Evolutionary conservation across 2,888 invertebrate species (phyloP), one percentile per base, ranked within the genome.

Genomic region (Lordiphosa fenestrarum): DNA sequence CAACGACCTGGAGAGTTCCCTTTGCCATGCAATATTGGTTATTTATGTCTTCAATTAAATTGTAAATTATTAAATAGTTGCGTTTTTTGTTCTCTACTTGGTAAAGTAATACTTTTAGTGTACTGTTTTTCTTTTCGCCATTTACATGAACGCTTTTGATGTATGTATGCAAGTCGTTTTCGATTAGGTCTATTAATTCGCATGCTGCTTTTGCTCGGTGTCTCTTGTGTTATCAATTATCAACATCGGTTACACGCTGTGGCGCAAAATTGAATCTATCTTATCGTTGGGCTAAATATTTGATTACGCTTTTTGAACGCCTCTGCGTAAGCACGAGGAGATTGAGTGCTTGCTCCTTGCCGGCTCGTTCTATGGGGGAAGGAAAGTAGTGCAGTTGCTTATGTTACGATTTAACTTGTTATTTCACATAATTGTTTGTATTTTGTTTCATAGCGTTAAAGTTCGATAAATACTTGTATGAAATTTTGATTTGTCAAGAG

Each of bases 241-340:
- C 68, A 73, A 67, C 76, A 80, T 70, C 71, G 73, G 71, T 66
- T 65, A 58, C 65, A 85, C 69, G 72, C 81, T 70, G 46, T 62
- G 42, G 72, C 74, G 80, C 67, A 65, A 44, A 56, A 71, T 74
- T 73, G 77, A 66, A 61, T 69, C 84, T 82, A 74, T 83, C 78
- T 87, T 85, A 87, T 86, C 86, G 86, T 86, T 86, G 86, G 86
- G 86, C 87, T 86, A 87, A 86, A 85, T 87, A 87, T 83, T 85
- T 85, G 83, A 85, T 84, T 81, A 77, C 77, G 71, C 72, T 73
- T 81, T 44, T 13, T 30, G 12, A 33, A 30, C 33, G 33, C 33
- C 10, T 44, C 33, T 49, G 23, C 59, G 19, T 60, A 6, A 41
- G 12, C 53, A 33, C 52, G 40, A 56, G 53, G 23, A 25, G 12